Percentiles rank a stretch among this genome's conserved stretches.
phyloP scores from a whole-genome alignment of 1,140 invertebrate genomes.

The Drosophila bipectinata region DNA sequence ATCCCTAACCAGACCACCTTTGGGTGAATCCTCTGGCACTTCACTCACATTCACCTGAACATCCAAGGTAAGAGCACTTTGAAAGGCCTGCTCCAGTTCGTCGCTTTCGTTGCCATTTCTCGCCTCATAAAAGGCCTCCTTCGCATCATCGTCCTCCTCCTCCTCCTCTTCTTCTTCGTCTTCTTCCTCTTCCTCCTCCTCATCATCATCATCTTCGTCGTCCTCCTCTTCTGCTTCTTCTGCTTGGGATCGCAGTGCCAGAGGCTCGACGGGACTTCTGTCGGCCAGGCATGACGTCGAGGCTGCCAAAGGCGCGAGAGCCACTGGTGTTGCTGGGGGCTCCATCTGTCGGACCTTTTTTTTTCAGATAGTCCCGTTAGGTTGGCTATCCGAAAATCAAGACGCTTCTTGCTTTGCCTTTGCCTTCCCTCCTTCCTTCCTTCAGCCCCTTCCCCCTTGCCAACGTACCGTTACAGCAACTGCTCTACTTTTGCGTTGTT shows the following conservation, averaged over 20 bases:
- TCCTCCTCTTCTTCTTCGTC: conserved; percentile 35
- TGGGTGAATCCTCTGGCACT: conserved; percentile 23
- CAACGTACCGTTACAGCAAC: conserved; percentile 31
- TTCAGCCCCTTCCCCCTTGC: conserved; percentile 1
- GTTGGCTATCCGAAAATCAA: conserved; percentile 6
- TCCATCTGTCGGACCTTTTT: conserved; percentile 24
- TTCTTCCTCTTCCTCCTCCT: conserved; percentile 34
- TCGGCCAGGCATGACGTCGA: conserved; percentile 29
- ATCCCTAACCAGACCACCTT: not conserved
- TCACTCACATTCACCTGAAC: conserved; percentile 60
- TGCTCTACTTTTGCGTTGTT: conserved; percentile 48
- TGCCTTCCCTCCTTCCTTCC: too few species aligned
- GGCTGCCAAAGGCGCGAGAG: conserved; percentile 24
- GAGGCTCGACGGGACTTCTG: conserved; percentile 19
- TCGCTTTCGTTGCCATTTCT: conserved; percentile 69
- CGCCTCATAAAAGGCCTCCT: conserved; percentile 66
- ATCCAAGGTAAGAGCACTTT: conserved; percentile 68
- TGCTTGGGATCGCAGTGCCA: conserved; percentile 15
- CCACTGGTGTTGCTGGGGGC: conserved; percentile 33
- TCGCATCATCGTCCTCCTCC: conserved; percentile 63
- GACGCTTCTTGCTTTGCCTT: conserved; percentile 9
- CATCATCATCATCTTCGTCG: not conserved
- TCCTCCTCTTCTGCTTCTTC: conserved; percentile 32
- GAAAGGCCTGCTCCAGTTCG: conserved; percentile 68
- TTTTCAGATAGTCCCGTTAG: not conserved